Evolutionary conservation across 2,888 invertebrate genomes (phyloP).

Genomic region (Drosophila nr. perissopoda): DNA sequence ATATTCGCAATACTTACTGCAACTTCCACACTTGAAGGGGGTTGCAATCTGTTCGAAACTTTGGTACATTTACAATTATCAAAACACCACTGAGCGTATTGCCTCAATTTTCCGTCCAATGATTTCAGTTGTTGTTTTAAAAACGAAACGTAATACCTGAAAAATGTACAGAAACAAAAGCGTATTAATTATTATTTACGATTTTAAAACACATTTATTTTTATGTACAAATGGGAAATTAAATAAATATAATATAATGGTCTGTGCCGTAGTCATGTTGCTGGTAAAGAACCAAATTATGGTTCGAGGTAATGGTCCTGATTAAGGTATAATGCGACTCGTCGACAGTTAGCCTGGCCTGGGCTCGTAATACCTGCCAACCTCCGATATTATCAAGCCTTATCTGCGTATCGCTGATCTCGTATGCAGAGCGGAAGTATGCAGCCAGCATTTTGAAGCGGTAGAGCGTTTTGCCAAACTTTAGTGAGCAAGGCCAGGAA

Average conservation of each 20-base stretch:
- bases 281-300: background rate
- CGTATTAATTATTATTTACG: background rate
- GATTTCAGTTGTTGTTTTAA: constrained; percentile 88
- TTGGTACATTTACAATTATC: constrained; percentile 96
- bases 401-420: too few species aligned
- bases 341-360: too few species aligned
- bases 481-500: too few species aligned
- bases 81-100: constrained; percentile 97
- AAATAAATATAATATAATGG: background rate
- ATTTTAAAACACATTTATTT: background rate
- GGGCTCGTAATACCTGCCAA: too few species aligned
- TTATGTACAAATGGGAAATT: background rate
- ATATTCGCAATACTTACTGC: constrained; percentile 87
- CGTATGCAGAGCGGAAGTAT: too few species aligned
- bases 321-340: too few species aligned
- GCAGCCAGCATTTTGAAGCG: too few species aligned
- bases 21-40: constrained; percentile 96
- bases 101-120: constrained; percentile 89
- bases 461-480: too few species aligned
- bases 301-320: too few species aligned
- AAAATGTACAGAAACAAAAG: constrained; percentile 44
- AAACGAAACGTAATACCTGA: constrained; percentile 91
- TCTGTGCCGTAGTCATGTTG: background rate
- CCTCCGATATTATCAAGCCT: too few species aligned
- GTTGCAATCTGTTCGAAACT: constrained; percentile 91